Percentiles rank a stretch among this genome's conserved stretches.
Evolutionary conservation across 1,140 invertebrate species (phyloP).

Genomic region (Dolichoris vasculosae): DNA sequence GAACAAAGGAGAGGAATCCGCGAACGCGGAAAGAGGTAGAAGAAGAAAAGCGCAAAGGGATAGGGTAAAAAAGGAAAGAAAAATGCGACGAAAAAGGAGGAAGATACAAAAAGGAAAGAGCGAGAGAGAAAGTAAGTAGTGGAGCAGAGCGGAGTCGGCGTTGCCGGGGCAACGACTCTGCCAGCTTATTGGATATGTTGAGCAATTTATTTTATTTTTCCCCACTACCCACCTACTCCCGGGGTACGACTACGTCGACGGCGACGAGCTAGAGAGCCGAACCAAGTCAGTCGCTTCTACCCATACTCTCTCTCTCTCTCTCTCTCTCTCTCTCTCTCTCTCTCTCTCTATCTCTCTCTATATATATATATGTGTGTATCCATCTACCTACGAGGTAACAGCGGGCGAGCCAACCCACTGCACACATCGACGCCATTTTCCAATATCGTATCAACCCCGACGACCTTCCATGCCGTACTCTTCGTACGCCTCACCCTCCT

Average conservation of each 20-base stretch:
- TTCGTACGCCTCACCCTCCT: constrained; percentile 22
- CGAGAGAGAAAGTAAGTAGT: constrained; percentile 27
- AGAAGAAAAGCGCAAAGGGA: constrained; percentile 55
- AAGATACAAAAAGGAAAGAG: not conserved
- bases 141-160: constrained; percentile 66
- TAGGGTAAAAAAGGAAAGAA: constrained; percentile 45
- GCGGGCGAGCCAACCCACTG: constrained; percentile 59
- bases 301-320: constrained; percentile 28
- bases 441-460: constrained; percentile 70
- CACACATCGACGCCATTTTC: constrained; percentile 73
- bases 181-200: constrained; percentile 75
- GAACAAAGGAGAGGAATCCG: constrained; percentile 58
- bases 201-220: constrained; percentile 76
- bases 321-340: not conserved
- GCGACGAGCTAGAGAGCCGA: constrained; percentile 53
- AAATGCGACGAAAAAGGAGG: constrained; percentile 9
- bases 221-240: constrained; percentile 62
- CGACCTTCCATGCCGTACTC: constrained; percentile 18
- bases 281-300: constrained; percentile 59
- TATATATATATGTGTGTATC: no score
- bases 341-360: not conserved
- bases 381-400: constrained; percentile 51
- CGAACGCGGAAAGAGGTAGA: constrained; percentile 32
- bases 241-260: constrained; percentile 46
- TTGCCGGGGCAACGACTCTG: constrained; percentile 73